A percentile compares a stretch with the other conserved stretches of the same genome.
Conservation (phyloP, 1,140 invertebrate genomes). For the Cherax quadricarinatus region DNA sequence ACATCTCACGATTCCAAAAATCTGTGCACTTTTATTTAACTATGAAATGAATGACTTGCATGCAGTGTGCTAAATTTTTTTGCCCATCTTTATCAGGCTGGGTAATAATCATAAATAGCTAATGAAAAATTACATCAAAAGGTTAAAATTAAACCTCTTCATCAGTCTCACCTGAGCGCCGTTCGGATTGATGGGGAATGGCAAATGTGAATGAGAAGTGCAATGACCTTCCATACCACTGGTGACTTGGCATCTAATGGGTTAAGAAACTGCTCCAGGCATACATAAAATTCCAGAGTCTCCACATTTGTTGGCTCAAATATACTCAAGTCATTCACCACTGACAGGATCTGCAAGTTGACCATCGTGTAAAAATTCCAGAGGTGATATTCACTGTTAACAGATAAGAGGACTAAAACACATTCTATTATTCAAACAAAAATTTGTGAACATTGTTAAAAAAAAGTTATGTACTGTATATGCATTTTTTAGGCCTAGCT, state of each 20-base stretch:
- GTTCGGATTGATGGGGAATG: slow-evolving; percentile 40
- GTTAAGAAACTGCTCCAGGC: slow-evolving; percentile 65
- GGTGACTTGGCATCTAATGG: slow-evolving; percentile 34
- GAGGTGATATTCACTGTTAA: no score
- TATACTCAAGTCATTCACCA: slow-evolving; percentile 57
- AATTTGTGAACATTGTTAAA: no score
- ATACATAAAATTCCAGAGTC: slow-evolving; percentile 69
- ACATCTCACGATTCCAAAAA: no score
- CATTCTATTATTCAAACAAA: no score
- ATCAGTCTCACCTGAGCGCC: slow-evolving; percentile 60
- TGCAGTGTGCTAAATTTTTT: no score
- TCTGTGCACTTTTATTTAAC: no score
- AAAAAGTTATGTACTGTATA: no score
- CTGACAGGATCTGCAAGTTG: slow-evolving; percentile 59
- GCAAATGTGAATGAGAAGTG: slow-evolving; percentile 64
- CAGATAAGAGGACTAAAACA: no score
- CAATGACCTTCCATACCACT: slow-evolving; percentile 66
- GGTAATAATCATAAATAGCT: neutral
- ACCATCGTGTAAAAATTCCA: neutral
- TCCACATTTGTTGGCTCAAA: slow-evolving; percentile 67
- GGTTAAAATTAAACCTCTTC: neutral
- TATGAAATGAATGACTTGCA: no score
- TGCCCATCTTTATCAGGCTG: neutral
- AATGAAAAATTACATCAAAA: neutral
- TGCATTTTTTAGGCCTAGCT: no score